Conservation (phyloP, 2,113 vertebrate genomes). For the Grammomys surdaster region DNA sequence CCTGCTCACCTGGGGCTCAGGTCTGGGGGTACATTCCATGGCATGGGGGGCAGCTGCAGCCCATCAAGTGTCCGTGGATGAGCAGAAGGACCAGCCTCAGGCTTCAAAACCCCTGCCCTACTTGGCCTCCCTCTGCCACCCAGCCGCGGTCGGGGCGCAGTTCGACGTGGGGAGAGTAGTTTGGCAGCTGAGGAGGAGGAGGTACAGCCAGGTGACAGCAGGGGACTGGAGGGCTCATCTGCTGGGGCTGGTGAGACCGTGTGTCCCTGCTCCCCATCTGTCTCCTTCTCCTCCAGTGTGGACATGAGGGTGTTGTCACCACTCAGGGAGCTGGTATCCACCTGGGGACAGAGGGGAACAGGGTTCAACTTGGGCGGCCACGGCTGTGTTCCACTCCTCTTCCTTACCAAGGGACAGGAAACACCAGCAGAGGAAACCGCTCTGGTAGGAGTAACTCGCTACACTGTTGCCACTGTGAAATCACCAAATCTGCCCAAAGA, state of each 20-base stretch:
- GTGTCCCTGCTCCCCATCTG: conserved; percentile 74
- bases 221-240: conserved; percentile 79
- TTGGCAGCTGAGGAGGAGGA: conserved; percentile 79
- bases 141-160: conserved; percentile 34
- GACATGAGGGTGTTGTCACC: conserved; percentile 81
- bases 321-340: conserved; percentile 73
- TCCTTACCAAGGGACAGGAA: not conserved
- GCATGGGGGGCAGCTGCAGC: conserved; percentile 74
- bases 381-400: not conserved
- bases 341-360: conserved; percentile 59
- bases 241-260: conserved; percentile 57
- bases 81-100: conserved; percentile 63
- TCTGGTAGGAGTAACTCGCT: no score
- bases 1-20: conserved; percentile 85
- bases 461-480: not conserved
- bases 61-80: conserved; percentile 77
- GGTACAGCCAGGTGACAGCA: conserved; percentile 75
- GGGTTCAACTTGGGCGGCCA: not conserved
- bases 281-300: conserved; percentile 80
- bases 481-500: not conserved
- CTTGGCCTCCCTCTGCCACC: conserved; percentile 67
- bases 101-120: conserved; percentile 59
- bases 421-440: not conserved
- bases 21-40: conserved; percentile 83
- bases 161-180: conserved; percentile 68